Base-by-base conservation (phyloP, 2,888 invertebrate genomes). In the Plagodis dolabraria region DNA sequence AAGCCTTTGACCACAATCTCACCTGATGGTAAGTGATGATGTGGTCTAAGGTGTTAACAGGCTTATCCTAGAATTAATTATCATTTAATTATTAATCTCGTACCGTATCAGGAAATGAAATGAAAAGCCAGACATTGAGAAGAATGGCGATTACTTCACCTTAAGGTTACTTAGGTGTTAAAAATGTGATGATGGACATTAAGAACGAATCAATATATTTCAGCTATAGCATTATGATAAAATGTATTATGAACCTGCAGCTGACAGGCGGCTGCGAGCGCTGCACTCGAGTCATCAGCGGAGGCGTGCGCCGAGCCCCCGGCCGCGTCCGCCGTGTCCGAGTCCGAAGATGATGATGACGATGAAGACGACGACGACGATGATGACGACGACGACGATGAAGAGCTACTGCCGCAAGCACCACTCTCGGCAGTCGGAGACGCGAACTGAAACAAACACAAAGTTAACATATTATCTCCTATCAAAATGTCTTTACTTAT, bases 191-290 rank as follows among this genome's bases (percentile, higher is more conserved):
- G 22, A 22, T 22, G 22, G 22, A 22, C 22, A 22, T 22, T 22
- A 22, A 22, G 22, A 22, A 22, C 22, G 22, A 22, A 22, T 2
- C 22, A 22, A 22, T 2, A 22, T 22, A 22, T 22, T 22, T 22
- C 2, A 22, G 22, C 22, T 22, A 1, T 22, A 22, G 22, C 4
- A 22, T 22, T 22, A 22, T 33, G 49, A 43, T 50, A 11, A 43
- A n/a, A 33, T 22, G 7, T 36, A 36, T 7, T 8, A 36, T 4
- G 36, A 68, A 92, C 93, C 83, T 94, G 94, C 58, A 93, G 80
- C 76, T 89, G 94, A 79, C 93, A 94, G 36, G 94, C 93, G 48
- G 90, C 93, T 2, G 90, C 94, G 64, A 94, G 87, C 64, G 93
- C 94, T 5, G 93, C 94, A 64, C 93, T 94, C 0, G 94, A 93